Conservation (phyloP, 1,140 invertebrate species). For the Drosophila erecta region DNA sequence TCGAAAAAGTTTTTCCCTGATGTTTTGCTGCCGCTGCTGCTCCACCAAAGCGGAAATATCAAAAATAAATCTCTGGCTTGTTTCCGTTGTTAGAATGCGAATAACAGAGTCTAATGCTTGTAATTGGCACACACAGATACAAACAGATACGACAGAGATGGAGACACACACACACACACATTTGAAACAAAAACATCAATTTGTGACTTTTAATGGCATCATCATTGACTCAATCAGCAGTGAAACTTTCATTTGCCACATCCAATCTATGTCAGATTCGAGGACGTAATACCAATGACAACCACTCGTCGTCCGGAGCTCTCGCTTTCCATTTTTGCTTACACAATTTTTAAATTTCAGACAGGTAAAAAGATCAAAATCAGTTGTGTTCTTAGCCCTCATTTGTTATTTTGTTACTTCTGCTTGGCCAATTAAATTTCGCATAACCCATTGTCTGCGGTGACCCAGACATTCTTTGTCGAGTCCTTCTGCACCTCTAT, state of each 20-base stretch:
- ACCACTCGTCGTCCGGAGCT: slow-evolving; percentile 20
- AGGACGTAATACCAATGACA: slow-evolving; percentile 25
- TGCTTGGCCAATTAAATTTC: slow-evolving; percentile 28
- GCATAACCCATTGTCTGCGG: slow-evolving; percentile 23
- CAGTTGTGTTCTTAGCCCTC: slow-evolving; percentile 6
- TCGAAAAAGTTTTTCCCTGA: slow-evolving; percentile 75
- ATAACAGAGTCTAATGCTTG: slow-evolving; percentile 67
- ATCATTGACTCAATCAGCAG: slow-evolving; percentile 81
- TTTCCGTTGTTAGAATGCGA: slow-evolving; percentile 76
- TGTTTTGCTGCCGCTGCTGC: slow-evolving; percentile 47
- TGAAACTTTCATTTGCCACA: slow-evolving; percentile 71
- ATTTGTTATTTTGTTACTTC: slow-evolving; percentile 16
- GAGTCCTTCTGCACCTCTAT: background rate
- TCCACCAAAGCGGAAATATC: slow-evolving; percentile 78
- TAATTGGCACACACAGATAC: slow-evolving; percentile 63
- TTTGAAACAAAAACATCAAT: slow-evolving; percentile 81
- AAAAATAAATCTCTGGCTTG: slow-evolving; percentile 81
- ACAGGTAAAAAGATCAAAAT: background rate
- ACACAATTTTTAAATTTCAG: slow-evolving; percentile 17
- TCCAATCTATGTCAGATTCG: slow-evolving; percentile 31
- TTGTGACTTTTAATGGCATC: slow-evolving; percentile 80
- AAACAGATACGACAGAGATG: background rate
- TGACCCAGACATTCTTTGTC: slow-evolving; percentile 29
- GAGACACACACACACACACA: background rate
- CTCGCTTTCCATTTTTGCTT: slow-evolving; percentile 22